Evolutionary conservation across 2,113 vertebrate species (phyloP).

Genomic region (Nematolebias whitei): DNA sequence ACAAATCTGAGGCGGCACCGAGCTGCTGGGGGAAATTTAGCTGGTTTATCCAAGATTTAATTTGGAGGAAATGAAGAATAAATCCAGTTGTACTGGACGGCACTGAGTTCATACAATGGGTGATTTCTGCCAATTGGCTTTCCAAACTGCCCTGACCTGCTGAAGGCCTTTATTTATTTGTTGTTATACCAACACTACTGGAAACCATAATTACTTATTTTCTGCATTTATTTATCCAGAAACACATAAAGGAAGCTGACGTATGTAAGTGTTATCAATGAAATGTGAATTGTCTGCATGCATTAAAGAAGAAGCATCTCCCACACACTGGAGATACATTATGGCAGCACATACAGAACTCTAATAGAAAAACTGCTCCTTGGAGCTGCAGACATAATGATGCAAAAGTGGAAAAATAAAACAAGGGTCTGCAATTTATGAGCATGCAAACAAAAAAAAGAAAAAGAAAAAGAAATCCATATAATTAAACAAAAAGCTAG

Average conservation of each 20-base stretch:
- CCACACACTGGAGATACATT: slow-evolving; percentile 28
- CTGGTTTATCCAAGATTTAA: slow-evolving; percentile 9
- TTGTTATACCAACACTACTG: slow-evolving; percentile 22
- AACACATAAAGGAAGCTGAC: not conserved
- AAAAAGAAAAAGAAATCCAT: too few relatives aligned
- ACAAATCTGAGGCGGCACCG: not conserved
- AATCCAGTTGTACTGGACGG: not conserved
- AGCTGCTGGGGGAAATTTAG: not conserved
- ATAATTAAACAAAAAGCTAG: too few relatives aligned
- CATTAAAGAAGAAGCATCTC: slow-evolving; percentile 20
- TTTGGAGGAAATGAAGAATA: slow-evolving; percentile 11
- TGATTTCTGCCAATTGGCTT: slow-evolving; percentile 7
- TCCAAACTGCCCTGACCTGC: slow-evolving; percentile 38
- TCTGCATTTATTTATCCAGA: not conserved
- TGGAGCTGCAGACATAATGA: slow-evolving; percentile 55
- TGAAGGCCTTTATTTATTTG: slow-evolving; percentile 8
- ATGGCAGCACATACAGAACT: slow-evolving; percentile 56
- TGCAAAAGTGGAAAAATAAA: slow-evolving; percentile 20
- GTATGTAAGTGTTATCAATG: not conserved
- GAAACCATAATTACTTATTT: slow-evolving; percentile 5
- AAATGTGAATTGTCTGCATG: not conserved
- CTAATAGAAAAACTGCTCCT: slow-evolving; percentile 61
- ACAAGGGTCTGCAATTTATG: too few relatives aligned
- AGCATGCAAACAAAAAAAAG: too few relatives aligned
- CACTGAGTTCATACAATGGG: slow-evolving; percentile 23